Evolutionary conservation across 2,797 vertebrate species (phyloP), one percentile per base, ranked within the genome.

Genomic region (Anomalospiza imberbis): DNA sequence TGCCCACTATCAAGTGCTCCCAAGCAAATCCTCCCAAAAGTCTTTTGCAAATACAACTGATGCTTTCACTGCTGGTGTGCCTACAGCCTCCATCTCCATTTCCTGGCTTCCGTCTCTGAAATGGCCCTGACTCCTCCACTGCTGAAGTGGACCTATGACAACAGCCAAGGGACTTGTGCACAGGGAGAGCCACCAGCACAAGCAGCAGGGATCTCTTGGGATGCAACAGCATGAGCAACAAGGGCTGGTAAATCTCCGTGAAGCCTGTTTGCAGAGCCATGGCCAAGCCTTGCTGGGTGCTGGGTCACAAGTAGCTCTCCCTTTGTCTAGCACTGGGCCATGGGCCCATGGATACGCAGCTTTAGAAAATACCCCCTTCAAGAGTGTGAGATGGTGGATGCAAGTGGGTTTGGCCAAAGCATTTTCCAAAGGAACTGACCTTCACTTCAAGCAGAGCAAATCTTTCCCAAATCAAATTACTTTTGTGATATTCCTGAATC

Each of bases 301-400:
- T 25, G 18, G 31, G 28, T 62, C 38, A 32, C 48, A 36, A 36
- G 36, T 19, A 13, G 32, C 13, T 71, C 29, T 67, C 40, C 50
- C 45, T 75, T 42, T 0, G 0, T 34, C 45, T 38, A n/a, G 32
- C 24, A 25, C 34, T 34, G 66, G 21, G 34, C 29, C 2, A 1
- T 20, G 17, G 72, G n/a, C 51, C 36, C n/a, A 25, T 8, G 25
- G 32, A 31, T 48, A 34, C 50, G 62, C 60, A 72, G 18, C 24
- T 4, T 60, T 26, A 31, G n/a, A 72, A 74, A 61, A 47, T 18
- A 55, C 13, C 22, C 12, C 36, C 28, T 84, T 42, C 45, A 62
- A 31, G 26, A 26, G 17, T 18, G 13, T 32, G 36, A 58, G 45
- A 12, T 13, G 47, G 77, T 40, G 45, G 47, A 79, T 36, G 22